A percentile compares a stretch with the other conserved stretches of the same genome.
These are phyloP conservation scores for Lepidurus arcticus DNA, from an alignment of 1,140 invertebrate genomes.

Conservation along the genomic window DNA sequence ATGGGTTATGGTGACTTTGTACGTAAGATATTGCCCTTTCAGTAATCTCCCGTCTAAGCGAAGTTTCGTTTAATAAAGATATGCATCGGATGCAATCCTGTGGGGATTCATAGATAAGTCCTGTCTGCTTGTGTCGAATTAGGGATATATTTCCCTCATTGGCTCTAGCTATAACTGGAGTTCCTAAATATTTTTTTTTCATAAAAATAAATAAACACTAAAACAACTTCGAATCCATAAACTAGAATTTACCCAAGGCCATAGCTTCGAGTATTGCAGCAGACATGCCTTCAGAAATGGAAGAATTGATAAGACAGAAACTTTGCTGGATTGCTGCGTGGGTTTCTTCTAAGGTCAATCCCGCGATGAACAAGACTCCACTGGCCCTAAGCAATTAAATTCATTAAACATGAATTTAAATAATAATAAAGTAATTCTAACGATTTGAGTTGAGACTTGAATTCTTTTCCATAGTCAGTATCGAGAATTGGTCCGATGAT, in stretches of 20 bases:
- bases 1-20: neutral
- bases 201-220: neutral
- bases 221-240: neutral
- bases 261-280: slow-evolving; percentile 6
- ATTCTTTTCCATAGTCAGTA: neutral
- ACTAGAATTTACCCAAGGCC: neutral
- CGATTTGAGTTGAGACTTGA: neutral
- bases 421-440: neutral
- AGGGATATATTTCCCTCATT: neutral
- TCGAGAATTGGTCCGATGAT: neutral
- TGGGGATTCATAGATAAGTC: neutral
- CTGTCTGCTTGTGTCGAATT: neutral
- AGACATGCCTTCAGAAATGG: neutral
- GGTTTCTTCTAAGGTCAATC: neutral
- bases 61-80: neutral
- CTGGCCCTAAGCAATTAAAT: neutral
- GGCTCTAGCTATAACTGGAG: neutral
- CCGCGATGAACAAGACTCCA: neutral
- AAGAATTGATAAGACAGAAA: neutral
- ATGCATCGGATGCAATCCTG: neutral
- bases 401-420: neutral
- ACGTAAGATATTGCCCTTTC: neutral
- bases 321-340: slow-evolving; percentile 4
- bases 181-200: no score
- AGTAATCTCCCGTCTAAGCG: neutral